Base-by-base conservation (phyloP, 2,888 invertebrate genomes). In the Protophormia terraenovae region DNA sequence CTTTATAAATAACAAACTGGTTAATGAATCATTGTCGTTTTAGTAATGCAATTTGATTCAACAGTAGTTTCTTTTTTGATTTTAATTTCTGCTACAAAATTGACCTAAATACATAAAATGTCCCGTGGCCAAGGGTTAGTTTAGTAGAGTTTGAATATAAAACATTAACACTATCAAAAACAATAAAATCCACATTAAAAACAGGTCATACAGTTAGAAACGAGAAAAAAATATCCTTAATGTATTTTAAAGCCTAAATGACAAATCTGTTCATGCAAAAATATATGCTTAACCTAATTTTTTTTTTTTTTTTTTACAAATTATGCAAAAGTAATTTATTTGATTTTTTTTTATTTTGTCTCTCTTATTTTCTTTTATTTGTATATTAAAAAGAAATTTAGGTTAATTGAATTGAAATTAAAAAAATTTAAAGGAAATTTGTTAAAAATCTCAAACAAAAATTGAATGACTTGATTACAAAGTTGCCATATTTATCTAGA, bases 241-340 rank as follows among this genome's bases (percentile, higher is more conserved):
- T 72, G 22, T 55, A 0, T 29, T 55, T 38, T 64, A 32, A 50
- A 14, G 32, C 22, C 12, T 72, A 2, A 22, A 41, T 64, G 71
- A 71, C 76, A 79, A 71, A 71, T 79, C 41, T 67, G 24, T 67
- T 58, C 12, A 35, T 35, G 2, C n/a, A n/a, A n/a, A n/a, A 16
- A 27, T 82, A 69, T 47, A 16, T 73, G 73, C 27, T 75, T 79
- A 84, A 84, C 71, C 79, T 80, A 80, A 71, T 60, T 80, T 80
- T 19, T 19, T 14, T 60, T 80, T 80, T 19, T 19, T 14, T 14
- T 41, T 12, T 84, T 50, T 66, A 76, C 79, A 71, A 58, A 50
- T 78, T 78, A 50, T 69, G 32, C 10, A 53, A 71, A 66, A 60
- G 60, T 22, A 29, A 47, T 71, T 53, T 50, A 47, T 29, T 45